Percentiles rank a stretch among this genome's conserved stretches.
These are phyloP conservation scores for Athene cunicularia DNA, from an alignment of 2,113 vertebrate species.

Conservation along the genomic window DNA sequence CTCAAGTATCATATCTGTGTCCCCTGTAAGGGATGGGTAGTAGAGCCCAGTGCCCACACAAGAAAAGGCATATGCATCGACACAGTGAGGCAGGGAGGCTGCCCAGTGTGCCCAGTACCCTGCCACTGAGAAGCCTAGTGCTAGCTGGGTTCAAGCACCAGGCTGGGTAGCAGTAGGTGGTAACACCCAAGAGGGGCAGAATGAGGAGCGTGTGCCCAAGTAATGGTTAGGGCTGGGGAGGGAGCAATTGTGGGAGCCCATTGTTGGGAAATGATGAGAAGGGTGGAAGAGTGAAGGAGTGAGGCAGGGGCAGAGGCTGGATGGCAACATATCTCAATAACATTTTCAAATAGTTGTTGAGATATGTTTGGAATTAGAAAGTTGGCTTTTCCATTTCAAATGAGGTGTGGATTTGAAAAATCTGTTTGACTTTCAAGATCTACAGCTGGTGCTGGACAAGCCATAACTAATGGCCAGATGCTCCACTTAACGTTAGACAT, in stretches of 20 bases:
- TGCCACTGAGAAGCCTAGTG: background rate
- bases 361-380: background rate
- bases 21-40: background rate
- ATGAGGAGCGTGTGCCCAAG: background rate
- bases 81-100: background rate
- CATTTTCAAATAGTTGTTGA: background rate
- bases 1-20: accelerated
- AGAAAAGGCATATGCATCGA: accelerated
- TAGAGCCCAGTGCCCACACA: background rate
- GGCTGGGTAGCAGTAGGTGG: background rate
- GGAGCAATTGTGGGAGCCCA: accelerated
- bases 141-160: background rate
- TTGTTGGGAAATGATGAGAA: background rate
- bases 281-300: background rate
- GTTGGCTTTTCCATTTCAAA: background rate
- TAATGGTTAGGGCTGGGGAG: background rate
- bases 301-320: background rate
- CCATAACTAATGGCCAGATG: background rate
- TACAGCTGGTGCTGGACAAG: background rate
- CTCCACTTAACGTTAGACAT: background rate
- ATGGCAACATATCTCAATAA: background rate
- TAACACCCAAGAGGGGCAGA: background rate
- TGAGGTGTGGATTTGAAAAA: background rate
- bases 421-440: background rate
- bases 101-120: background rate